Conservation (phyloP, 2,888 invertebrate genomes). For the Cremastobaeus sp. region DNA sequence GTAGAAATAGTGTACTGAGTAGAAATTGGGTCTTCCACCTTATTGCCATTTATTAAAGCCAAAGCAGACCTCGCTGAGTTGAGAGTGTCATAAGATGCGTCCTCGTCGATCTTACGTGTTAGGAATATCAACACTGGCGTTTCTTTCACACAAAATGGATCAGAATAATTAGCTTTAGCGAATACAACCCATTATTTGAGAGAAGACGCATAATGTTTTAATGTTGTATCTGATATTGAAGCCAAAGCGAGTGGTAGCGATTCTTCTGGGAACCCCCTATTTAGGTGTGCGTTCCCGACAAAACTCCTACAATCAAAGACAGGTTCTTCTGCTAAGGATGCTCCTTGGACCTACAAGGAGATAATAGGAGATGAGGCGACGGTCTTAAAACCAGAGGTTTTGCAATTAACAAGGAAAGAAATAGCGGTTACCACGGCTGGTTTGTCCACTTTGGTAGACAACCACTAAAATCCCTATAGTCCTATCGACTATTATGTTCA, state of each 20-base stretch:
- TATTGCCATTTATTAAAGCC: slow-evolving; percentile 8
- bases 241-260: slow-evolving; percentile 52
- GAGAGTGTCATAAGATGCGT: slow-evolving; percentile 45
- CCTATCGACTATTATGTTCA: slow-evolving; percentile 49
- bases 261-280: slow-evolving; percentile 18
- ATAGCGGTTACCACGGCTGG: slow-evolving; percentile 39
- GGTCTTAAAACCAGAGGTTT: slow-evolving; percentile 2
- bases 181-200: slow-evolving; percentile 61
- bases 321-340: slow-evolving; percentile 15
- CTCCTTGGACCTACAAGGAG: slow-evolving; percentile 22
- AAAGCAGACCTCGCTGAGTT: slow-evolving; percentile 48
- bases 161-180: slow-evolving; percentile 21
- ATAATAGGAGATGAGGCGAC: slow-evolving; percentile 19
- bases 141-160: slow-evolving; percentile 6
- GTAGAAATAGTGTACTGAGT: too few species aligned
- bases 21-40: too few species aligned
- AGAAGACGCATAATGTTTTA: slow-evolving; percentile 58
- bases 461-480: slow-evolving; percentile 29
- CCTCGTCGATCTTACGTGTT: slow-evolving; percentile 30
- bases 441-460: slow-evolving; percentile 46
- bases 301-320: slow-evolving; percentile 17
- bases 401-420: background rate
- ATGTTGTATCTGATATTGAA: slow-evolving; percentile 56
- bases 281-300: slow-evolving; percentile 18
- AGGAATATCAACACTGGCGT: slow-evolving; percentile 35